Evolutionary conservation across 2,113 vertebrate genomes (phyloP).

Genomic region (Coturnix japonica): DNA sequence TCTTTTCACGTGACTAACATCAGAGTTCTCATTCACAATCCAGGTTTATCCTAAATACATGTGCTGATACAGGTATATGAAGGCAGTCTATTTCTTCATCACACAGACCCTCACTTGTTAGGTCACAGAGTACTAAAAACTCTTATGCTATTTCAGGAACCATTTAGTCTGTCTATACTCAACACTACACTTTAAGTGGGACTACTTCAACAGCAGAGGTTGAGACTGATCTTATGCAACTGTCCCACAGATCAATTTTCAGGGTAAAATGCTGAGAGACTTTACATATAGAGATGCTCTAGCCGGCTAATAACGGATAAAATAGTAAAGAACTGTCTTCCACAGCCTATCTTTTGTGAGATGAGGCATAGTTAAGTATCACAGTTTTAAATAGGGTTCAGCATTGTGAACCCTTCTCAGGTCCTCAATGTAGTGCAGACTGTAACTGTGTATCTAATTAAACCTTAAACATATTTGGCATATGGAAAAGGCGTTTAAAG

Average conservation of each 20-base stretch:
- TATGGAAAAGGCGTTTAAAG: not conserved
- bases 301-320: not conserved
- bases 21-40: conserved; percentile 1
- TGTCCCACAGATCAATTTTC: not conserved
- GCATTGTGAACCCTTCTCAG: not conserved
- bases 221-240: not conserved
- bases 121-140: not conserved
- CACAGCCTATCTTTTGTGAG: not conserved
- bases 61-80: not conserved
- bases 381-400: not conserved
- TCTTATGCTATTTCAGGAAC: not conserved
- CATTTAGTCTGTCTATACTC: not conserved
- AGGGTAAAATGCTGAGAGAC: not conserved
- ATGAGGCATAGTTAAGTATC: not conserved
- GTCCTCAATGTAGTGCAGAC: not conserved
- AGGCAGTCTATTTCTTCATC: not conserved
- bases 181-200: not conserved
- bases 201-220: not conserved
- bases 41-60: not conserved
- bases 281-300: not conserved
- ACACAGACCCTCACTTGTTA: not conserved
- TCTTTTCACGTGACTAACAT: not conserved
- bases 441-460: not conserved
- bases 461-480: not conserved
- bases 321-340: conserved; percentile 1